These are phyloP conservation scores for Callitettix versicolor DNA, from an alignment of 1,140 invertebrate genomes.

Conservation along the genomic window DNA sequence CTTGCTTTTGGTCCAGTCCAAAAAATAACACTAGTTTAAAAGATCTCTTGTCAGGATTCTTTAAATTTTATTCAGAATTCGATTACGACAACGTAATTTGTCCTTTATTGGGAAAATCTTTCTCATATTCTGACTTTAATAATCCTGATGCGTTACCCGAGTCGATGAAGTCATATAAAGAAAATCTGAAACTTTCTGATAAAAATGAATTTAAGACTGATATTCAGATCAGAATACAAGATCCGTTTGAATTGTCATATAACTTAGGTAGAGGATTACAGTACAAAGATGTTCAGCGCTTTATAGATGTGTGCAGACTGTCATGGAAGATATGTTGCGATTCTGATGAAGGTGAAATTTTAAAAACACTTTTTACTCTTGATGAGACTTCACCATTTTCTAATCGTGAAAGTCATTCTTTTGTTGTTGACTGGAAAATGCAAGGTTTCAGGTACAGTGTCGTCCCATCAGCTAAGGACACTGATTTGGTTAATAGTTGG, in stretches of 20 bases:
- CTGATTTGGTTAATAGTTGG: not conserved
- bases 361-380: not conserved
- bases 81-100: not conserved
- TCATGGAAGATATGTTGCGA: not conserved
- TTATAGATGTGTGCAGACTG: not conserved
- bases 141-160: not conserved
- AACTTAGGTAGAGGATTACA: not conserved
- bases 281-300: not conserved
- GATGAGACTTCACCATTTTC: not conserved
- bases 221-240: not conserved
- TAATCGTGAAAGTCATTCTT: not conserved
- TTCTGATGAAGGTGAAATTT: not conserved
- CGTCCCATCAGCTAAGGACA: not conserved
- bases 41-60: not conserved
- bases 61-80: not conserved
- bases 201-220: not conserved
- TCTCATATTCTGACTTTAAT: not conserved
- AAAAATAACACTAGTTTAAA: not conserved
- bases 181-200: not conserved
- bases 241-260: conserved; percentile 4
- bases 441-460: not conserved
- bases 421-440: not conserved
- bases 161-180: not conserved
- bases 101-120: not conserved
- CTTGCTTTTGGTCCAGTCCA: not conserved